These are phyloP conservation scores for Plectrocnemia conspersa DNA, from an alignment of 1,140 invertebrate species.

Conservation along the genomic window DNA sequence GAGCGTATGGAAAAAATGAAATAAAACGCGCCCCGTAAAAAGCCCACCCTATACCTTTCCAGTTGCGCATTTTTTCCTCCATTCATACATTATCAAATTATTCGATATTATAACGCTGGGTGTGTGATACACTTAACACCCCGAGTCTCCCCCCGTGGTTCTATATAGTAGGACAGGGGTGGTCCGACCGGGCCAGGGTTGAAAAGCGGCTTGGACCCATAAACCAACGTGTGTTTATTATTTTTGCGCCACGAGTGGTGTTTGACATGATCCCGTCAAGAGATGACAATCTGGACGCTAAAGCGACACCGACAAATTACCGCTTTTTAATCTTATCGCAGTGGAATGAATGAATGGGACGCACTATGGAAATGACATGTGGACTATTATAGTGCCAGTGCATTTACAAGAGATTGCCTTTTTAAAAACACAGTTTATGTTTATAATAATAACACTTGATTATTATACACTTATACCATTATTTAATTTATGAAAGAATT, in stretches of 20 bases:
- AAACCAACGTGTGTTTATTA: too few species aligned
- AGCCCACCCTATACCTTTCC: constrained; percentile 23
- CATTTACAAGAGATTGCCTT: too few species aligned
- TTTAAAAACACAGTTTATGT: too few species aligned
- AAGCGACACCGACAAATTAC: too few species aligned
- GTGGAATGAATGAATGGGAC: too few species aligned
- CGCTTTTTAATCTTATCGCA: too few species aligned
- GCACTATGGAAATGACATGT: too few species aligned
- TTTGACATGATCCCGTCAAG: constrained; percentile 17
- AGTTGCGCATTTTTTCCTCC: constrained; percentile 33
- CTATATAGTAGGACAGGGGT: constrained; percentile 2
- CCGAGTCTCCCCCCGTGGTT: constrained; percentile 7
- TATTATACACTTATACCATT: too few species aligned
- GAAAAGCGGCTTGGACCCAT: neutral
- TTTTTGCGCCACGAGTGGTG: neutral
- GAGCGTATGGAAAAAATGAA: neutral
- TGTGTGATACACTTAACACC: constrained; percentile 33
- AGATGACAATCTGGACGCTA: constrained; percentile 12
- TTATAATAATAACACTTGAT: too few species aligned
- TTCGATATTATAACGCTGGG: constrained; percentile 35
- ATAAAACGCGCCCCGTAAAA: constrained; percentile 5
- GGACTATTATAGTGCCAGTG: too few species aligned
- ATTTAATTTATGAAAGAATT: too few species aligned
- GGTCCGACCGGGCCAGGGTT: neutral
- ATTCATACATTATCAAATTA: constrained; percentile 35